These are phyloP conservation scores for Leucosticte australis DNA, from an alignment of 2,113 vertebrate species.

Conservation along the genomic window DNA sequence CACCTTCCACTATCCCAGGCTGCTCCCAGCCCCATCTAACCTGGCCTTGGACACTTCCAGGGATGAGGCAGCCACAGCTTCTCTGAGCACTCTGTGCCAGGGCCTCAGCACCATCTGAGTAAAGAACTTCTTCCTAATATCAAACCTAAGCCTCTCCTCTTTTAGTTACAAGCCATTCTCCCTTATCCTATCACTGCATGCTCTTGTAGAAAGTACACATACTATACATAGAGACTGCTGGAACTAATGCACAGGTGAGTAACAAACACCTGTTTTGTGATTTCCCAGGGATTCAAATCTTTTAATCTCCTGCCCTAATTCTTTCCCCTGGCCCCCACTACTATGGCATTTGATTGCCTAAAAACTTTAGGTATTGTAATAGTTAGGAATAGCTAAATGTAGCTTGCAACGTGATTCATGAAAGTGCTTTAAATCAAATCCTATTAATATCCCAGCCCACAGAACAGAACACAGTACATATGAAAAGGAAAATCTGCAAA, in stretches of 20 bases:
- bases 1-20: accelerated
- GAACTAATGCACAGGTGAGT: background rate
- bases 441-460: conserved; percentile 33
- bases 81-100: background rate
- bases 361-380: background rate
- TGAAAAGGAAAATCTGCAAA: conserved; percentile 19
- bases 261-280: background rate
- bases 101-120: background rate
- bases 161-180: background rate
- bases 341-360: background rate
- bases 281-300: background rate
- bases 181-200: background rate
- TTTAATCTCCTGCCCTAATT: background rate
- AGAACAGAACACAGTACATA: background rate
- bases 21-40: accelerated
- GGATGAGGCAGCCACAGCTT: background rate
- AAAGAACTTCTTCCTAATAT: background rate
- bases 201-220: background rate
- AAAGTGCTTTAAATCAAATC: background rate
- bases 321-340: background rate
- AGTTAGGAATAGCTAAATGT: background rate
- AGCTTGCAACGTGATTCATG: conserved; percentile 9
- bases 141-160: background rate
- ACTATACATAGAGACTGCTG: background rate
- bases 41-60: background rate